Evolutionary conservation across 2,113 vertebrate genomes (phyloP).

Genomic region (Syrrhaptes paradoxus): DNA sequence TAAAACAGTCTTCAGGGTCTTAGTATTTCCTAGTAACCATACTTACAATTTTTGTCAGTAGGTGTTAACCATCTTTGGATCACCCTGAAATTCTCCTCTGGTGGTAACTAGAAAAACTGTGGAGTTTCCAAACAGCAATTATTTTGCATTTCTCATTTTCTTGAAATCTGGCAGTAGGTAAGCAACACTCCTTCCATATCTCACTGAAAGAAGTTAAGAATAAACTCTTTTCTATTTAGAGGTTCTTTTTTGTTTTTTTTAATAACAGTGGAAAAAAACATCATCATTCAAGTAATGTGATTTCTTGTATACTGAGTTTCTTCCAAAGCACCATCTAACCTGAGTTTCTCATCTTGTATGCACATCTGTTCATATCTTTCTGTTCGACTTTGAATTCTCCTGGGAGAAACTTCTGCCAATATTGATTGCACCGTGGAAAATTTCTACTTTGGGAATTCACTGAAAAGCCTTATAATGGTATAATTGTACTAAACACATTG

Average conservation of each 20-base stretch:
- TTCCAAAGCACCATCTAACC: not conserved
- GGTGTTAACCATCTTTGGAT: not conserved
- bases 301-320: not conserved
- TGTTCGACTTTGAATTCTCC: not conserved
- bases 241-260: not conserved
- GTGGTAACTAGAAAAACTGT: not conserved
- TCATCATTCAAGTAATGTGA: not conserved
- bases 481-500: not conserved
- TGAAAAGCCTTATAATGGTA: not conserved
- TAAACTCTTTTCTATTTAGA: not conserved
- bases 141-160: not conserved
- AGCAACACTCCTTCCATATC: rapidly evolving
- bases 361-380: not conserved
- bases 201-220: not conserved
- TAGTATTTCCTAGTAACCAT: not conserved
- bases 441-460: not conserved
- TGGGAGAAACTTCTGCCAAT: not conserved
- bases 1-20: not conserved
- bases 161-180: not conserved
- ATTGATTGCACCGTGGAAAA: not conserved
- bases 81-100: not conserved
- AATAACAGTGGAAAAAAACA: not conserved
- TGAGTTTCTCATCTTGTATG: not conserved
- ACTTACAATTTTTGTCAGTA: not conserved
- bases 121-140: not conserved